Conservation (phyloP, 2,888 invertebrate species). For the Pseudococcus viburni region DNA sequence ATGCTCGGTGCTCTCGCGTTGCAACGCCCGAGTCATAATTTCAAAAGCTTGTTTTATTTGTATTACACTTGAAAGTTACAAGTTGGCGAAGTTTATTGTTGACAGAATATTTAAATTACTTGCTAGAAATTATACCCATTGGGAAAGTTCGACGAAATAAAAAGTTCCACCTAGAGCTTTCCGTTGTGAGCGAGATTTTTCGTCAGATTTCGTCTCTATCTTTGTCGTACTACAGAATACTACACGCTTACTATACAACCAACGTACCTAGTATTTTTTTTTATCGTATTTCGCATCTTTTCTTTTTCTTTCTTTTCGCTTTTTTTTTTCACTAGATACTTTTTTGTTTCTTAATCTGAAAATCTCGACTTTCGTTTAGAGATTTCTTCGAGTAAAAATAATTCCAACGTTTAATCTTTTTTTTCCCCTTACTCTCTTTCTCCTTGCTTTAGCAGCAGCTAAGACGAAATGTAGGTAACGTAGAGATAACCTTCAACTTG, state of each 20-base stretch:
- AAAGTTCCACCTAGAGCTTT: slow-evolving; percentile 46
- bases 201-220: background rate
- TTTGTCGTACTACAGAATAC: background rate
- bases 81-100: slow-evolving; percentile 44
- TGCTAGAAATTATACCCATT: slow-evolving; percentile 45
- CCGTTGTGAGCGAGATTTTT: background rate
- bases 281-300: slow-evolving; percentile 29
- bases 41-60: slow-evolving; percentile 57
- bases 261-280: background rate
- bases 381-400: slow-evolving; percentile 45
- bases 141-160: slow-evolving; percentile 33
- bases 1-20: background rate
- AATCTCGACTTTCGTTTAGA: slow-evolving; percentile 18
- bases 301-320: background rate
- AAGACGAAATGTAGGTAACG: background rate
- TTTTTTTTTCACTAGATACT: background rate
- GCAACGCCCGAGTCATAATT: slow-evolving; percentile 35
- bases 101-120: slow-evolving; percentile 58
- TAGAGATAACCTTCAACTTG: slow-evolving; percentile 35
- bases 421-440: background rate
- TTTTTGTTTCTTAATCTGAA: background rate
- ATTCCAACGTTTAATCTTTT: slow-evolving; percentile 27
- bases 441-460: background rate
- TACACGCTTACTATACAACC: background rate
- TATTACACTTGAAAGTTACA: slow-evolving; percentile 33